Percentiles rank a stretch among this genome's conserved stretches.
These are phyloP conservation scores for Akabosia matsudoensis DNA, from an alignment of 1,140 invertebrate species.

Conservation along the genomic window DNA sequence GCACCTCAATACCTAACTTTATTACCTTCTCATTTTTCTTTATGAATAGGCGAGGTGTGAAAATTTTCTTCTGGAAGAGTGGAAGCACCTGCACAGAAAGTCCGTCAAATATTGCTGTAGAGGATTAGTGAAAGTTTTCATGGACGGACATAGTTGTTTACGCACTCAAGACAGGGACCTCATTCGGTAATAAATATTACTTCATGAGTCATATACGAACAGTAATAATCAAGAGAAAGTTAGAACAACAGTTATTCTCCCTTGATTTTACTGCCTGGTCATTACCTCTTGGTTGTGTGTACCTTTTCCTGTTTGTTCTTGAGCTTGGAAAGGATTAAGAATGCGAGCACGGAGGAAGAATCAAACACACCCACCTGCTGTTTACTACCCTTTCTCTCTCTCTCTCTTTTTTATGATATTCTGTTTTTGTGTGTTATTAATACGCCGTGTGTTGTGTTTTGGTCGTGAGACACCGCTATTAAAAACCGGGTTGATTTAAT, in stretches of 20 bases:
- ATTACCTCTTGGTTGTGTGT: neutral
- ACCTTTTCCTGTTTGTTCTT: too few relatives aligned
- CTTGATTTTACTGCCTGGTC: neutral
- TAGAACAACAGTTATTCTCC: neutral
- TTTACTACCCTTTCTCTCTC: neutral
- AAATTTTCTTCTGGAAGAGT: too few relatives aligned
- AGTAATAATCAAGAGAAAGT: neutral
- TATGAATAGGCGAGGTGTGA: too few relatives aligned
- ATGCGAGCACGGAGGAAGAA: neutral
- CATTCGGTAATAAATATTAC: constrained; percentile 2
- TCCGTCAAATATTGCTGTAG: neutral
- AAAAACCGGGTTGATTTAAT: constrained; percentile 17
- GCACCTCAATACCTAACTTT: too few relatives aligned
- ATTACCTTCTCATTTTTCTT: too few relatives aligned
- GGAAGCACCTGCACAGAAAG: too few relatives aligned
- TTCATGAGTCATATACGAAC: neutral
- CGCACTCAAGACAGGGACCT: neutral
- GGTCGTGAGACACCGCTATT: neutral
- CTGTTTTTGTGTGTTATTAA: neutral
- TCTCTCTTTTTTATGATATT: too few relatives aligned
- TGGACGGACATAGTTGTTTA: too few relatives aligned
- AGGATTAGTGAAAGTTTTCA: neutral
- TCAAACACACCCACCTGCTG: constrained; percentile 2
- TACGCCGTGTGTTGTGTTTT: neutral
- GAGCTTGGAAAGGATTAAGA: neutral